Evolutionary conservation across 2,888 invertebrate species (phyloP), one percentile per base, ranked within the genome.

Genomic region (Escarpia spicata): DNA sequence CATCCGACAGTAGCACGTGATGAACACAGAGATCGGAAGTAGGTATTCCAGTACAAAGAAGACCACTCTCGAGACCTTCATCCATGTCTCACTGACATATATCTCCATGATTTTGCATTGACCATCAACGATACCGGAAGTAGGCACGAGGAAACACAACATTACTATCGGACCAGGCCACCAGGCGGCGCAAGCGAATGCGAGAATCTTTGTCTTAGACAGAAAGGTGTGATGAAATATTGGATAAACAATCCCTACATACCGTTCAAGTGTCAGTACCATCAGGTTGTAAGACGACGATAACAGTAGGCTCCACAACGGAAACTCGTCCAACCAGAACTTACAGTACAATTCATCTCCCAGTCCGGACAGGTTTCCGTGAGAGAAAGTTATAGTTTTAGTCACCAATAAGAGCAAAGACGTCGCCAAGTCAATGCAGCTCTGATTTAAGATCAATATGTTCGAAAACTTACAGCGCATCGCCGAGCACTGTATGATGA

Each of bases 371-470:
- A 60, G 26, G 60, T 60, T 60, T 58, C 90, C 92, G 4, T 60
- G 0, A 0, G 60, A 60, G 15, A 4, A 4, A 19, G 60, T 12
- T 0, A 93, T n/a, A 3, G 93, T 60, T 60, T 60, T 60, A 6
- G 43, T 92, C 19, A 93, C 19, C 31, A 93, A 60, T 10, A 94
- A 89, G n/a, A 93, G 43, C 12, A 93, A 12, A 37, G 94, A 92
- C 45, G 92, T 93, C 26, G 90, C 45, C 37, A 93, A 91, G 92
- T 94, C 94, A 43, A 93, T 92, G 90, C 15, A 19, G 89, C 93
- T 92, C 90, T 93, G 93, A 92, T 93, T 93, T 60, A 93, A 45
- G 92, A 93, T 93, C 93, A 92, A 93, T n/a, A 91, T 92, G 90
- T 93, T 93, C 12, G 93, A 92, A 43, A 91, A 60, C 12, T 90